phyloP scores from a whole-genome alignment of 2,113 vertebrate species.

The Seriola aureovittata region DNA sequence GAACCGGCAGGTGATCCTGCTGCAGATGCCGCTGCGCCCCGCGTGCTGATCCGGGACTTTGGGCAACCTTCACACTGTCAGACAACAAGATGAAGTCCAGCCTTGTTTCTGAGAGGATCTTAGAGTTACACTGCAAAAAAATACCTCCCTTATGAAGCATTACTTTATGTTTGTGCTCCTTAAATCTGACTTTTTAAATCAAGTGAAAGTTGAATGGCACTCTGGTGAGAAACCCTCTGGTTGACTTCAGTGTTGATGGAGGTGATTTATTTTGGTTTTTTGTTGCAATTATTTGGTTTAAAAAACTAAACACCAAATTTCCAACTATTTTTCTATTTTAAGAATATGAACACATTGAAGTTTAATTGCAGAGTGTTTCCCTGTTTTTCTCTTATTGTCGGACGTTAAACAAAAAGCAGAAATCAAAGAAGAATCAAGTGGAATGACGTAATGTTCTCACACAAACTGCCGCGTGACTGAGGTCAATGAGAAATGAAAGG shows the following conservation, averaged over 20 bases:
- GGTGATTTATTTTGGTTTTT: too few species aligned
- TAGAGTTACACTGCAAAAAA: slow-evolving; percentile 18
- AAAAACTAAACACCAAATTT: neutral
- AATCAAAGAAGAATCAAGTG: neutral
- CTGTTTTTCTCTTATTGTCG: neutral
- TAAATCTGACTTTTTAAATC: neutral
- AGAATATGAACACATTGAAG: neutral
- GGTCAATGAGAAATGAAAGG: neutral
- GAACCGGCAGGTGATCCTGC: slow-evolving; percentile 94
- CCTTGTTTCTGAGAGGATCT: neutral
- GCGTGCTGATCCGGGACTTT: slow-evolving; percentile 86
- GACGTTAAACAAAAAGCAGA: neutral
- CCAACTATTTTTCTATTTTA: neutral
- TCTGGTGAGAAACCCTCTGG: neutral
- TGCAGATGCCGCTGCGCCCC: slow-evolving; percentile 93
- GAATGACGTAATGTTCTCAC: neutral
- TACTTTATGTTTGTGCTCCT: neutral
- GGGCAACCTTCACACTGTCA: neutral
- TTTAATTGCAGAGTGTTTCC: neutral
- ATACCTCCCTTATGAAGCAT: neutral
- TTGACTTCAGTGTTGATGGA: too few species aligned
- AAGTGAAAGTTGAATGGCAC: neutral
- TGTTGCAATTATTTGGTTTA: neutral
- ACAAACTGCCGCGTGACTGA: neutral
- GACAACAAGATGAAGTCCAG: neutral